Base-by-base conservation (phyloP, 2,888 invertebrate genomes). In the Brenthis ino region DNA sequence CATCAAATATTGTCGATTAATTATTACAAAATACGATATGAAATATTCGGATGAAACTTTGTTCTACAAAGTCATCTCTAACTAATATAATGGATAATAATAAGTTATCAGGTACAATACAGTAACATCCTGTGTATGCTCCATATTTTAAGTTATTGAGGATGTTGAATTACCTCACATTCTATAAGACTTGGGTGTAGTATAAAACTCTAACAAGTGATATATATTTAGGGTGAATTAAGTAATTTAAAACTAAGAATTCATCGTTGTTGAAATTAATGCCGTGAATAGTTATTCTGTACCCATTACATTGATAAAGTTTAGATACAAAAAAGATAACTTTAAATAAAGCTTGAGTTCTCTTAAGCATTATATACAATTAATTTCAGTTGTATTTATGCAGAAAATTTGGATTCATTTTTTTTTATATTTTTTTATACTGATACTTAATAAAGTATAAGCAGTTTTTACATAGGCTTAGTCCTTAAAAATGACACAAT, bases 181-280 rank as follows among this genome's bases (percentile, higher is more conserved):
- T 58, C 33, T 53, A 20, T 43, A 43, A 63, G 63, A 53, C 53
- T 63, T 63, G 63, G 51, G 43, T 51, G 53, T 53, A 60, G 50
- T 24, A 60, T 50, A 60, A 60, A 60, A 53, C 63, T 67, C 54
- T 43, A 67, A 56, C 54, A 67, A 67, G 67, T 67, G 67, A 67
- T 67, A 67, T 67, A 56, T 63, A 24, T 54, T 16, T 55, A 48
- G 37, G 37, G 24, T 51, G 67, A 51, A 63, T 6, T 56, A 61
- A 61, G 50, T 50, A 20, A 56, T 61, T 63, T 63, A 16, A 63
- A 63, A 43, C 51, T 53, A 51, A 63, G 33, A 63, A 53, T 54
- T 53, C 51, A 16, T 53, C n/a, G 16, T 53, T 53, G 16, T 53
- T 53, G 11, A n/a, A 53, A 53, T n/a, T 51, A 16, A 51, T 16